Conservation (phyloP, 30 jellyfish, hydroid and myxozoan genomes). For the Pseudorhiza aurosa region DNA sequence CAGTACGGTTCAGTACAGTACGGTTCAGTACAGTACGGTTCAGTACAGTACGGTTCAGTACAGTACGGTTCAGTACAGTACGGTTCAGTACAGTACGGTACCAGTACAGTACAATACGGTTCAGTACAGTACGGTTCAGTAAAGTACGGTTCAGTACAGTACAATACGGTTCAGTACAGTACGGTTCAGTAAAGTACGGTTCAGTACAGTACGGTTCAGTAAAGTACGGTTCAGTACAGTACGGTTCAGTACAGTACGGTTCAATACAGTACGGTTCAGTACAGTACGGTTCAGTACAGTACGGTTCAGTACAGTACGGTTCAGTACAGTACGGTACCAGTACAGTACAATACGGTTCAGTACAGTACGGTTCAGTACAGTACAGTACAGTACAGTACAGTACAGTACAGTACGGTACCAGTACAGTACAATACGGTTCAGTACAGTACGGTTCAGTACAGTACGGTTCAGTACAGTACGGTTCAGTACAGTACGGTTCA, state of each 20-base stretch:
- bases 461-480: too few relatives aligned
- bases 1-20: too few relatives aligned
- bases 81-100: background rate
- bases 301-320: background rate
- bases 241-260: background rate
- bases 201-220: background rate
- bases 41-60: background rate
- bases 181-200: background rate
- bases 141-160: background rate
- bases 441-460: background rate
- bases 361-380: background rate
- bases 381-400: background rate
- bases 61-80: background rate
- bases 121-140: background rate
- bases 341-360: background rate
- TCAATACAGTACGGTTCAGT: background rate
- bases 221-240: background rate
- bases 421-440: background rate
- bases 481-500: too few relatives aligned
- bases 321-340: background rate
- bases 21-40: background rate
- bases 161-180: background rate
- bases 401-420: background rate
- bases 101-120: background rate
- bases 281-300: background rate